Conservation (phyloP, 2,888 invertebrate species). For the Scaptomyza caliginosa region DNA sequence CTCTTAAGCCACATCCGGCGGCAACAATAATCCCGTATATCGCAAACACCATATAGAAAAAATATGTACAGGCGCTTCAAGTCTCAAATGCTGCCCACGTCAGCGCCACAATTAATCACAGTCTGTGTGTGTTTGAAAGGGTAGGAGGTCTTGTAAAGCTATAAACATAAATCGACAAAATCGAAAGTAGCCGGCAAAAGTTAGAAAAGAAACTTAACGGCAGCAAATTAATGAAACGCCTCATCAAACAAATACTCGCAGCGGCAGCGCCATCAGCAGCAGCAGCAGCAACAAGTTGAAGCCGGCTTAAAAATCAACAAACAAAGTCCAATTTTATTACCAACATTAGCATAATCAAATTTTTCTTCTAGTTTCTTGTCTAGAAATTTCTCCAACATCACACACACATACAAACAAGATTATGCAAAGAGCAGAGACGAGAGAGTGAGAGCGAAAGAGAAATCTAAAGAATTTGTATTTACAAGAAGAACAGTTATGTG, state of each 20-base stretch:
- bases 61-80: slow-evolving; percentile 14
- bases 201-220: slow-evolving; percentile 42
- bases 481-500: slow-evolving; percentile 3
- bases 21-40: slow-evolving; percentile 28
- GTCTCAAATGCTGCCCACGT: slow-evolving; percentile 35
- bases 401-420: slow-evolving; percentile 41
- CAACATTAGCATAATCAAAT: slow-evolving; percentile 63
- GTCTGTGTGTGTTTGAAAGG: neutral
- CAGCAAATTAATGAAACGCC: slow-evolving; percentile 47
- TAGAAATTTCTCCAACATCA: slow-evolving; percentile 24
- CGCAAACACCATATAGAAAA: slow-evolving; percentile 9
- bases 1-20: neutral
- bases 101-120: slow-evolving; percentile 43
- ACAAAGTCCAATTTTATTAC: slow-evolving; percentile 3
- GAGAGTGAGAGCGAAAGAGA: slow-evolving; percentile 7
- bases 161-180: slow-evolving; percentile 44
- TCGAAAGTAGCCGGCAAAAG: slow-evolving; percentile 49
- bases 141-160: slow-evolving; percentile 31
- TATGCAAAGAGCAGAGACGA: slow-evolving; percentile 24
- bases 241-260: slow-evolving; percentile 21
- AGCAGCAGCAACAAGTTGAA: neutral
- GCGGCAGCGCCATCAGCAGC: neutral
- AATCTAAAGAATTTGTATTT: slow-evolving; percentile 31
- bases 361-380: slow-evolving; percentile 28
- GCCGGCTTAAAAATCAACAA: slow-evolving; percentile 2